Evolutionary conservation across 2,888 invertebrate genomes (phyloP).

Genomic region (Oligia strigilis): DNA sequence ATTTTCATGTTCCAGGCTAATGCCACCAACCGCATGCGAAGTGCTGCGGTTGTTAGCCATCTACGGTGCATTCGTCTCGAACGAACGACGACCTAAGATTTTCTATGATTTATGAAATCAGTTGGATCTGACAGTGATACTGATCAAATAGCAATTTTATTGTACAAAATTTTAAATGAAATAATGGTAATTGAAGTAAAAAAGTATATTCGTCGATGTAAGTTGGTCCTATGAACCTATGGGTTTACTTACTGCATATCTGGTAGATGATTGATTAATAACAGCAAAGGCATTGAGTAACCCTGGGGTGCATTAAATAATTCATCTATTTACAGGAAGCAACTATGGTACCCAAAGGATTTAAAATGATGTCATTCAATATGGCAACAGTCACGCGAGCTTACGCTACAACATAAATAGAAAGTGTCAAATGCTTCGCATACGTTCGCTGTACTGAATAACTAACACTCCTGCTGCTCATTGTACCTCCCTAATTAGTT

Average conservation of each 20-base stretch:
- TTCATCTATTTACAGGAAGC: constrained; percentile 60
- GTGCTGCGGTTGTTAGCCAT: constrained; percentile 79
- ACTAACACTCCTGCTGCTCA: constrained; percentile 69
- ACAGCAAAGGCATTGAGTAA: constrained; percentile 8
- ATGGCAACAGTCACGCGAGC: constrained; percentile 76
- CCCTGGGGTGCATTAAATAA: constrained; percentile 47
- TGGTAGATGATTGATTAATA: constrained; percentile 18
- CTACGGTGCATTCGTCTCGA: constrained; percentile 80
- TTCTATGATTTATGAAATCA: constrained; percentile 71
- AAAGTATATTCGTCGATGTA: not conserved
- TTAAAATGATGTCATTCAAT: constrained; percentile 79
- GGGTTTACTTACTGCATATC: not conserved
- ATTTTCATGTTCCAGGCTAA: constrained; percentile 77
- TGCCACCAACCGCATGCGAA: constrained; percentile 79
- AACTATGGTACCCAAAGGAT: constrained; percentile 65
- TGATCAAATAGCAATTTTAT: not conserved
- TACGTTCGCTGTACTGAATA: constrained; percentile 79
- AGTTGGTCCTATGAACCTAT: not conserved
- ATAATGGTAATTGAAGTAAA: not conserved
- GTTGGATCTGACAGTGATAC: constrained; percentile 5
- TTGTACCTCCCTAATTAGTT: constrained; percentile 69
- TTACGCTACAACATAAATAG: constrained; percentile 83
- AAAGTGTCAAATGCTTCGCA: constrained; percentile 85
- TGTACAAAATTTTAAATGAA: not conserved
- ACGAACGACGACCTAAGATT: constrained; percentile 77